Conservation (phyloP, 1,140 invertebrate genomes). For the Drosophila sulfurigaster region DNA sequence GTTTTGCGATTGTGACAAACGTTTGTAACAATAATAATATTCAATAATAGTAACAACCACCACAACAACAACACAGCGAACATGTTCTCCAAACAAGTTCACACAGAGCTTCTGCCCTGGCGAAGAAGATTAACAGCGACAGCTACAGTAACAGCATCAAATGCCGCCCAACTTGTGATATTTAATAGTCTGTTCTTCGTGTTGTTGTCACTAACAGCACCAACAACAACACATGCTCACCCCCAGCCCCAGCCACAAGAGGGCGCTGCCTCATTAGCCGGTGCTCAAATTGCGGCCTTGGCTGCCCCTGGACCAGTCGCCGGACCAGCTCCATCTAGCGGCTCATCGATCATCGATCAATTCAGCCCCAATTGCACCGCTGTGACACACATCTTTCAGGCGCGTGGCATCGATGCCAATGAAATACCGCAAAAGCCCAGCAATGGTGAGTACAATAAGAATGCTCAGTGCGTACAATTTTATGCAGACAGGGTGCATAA, state of each 20-base stretch:
- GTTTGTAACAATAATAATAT: constrained; percentile 30
- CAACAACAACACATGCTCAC: constrained; percentile 31
- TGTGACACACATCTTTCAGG: constrained; percentile 75
- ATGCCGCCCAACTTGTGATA: constrained; percentile 62
- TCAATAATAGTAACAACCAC: constrained; percentile 36
- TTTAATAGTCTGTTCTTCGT: constrained; percentile 48
- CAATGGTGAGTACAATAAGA: constrained; percentile 65
- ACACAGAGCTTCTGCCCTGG: constrained; percentile 42
- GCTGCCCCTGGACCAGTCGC: constrained; percentile 54
- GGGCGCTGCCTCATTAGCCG: constrained; percentile 26
- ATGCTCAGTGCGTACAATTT: not conserved
- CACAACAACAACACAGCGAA: constrained; percentile 38
- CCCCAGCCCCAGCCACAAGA: constrained; percentile 33
- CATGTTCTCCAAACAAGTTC: constrained; percentile 42
- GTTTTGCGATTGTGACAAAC: constrained; percentile 34
- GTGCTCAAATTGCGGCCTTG: constrained; percentile 59
- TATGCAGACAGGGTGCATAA: not conserved
- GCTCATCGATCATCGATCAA: constrained; percentile 76
- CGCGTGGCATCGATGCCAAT: constrained; percentile 69
- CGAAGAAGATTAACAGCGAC: constrained; percentile 45
- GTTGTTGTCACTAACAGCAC: constrained; percentile 15
- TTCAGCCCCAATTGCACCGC: constrained; percentile 81
- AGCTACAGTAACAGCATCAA: constrained; percentile 44
- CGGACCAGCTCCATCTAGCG: constrained; percentile 33
- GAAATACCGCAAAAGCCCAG: constrained; percentile 82